phyloP scores from a whole-genome alignment of 2,797 vertebrate species.

The Saxicola maurus region DNA sequence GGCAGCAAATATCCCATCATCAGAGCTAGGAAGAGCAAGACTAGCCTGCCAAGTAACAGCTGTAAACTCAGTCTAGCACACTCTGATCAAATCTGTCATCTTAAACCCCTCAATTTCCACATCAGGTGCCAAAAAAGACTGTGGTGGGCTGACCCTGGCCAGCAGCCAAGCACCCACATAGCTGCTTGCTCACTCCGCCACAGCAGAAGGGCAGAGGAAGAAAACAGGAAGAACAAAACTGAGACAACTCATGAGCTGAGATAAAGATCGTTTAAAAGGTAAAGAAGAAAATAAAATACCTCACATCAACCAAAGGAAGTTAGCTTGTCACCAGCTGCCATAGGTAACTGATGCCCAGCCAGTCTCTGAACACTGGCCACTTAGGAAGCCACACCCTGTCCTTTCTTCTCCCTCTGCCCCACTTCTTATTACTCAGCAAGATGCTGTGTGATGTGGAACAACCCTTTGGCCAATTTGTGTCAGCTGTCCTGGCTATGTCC shows the following conservation, averaged over 20 bases:
- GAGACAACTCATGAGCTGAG: background rate
- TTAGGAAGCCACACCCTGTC: background rate
- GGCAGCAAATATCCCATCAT: background rate
- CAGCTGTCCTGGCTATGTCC: background rate
- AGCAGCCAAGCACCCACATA: background rate
- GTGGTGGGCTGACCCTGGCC: background rate
- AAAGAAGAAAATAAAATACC: background rate
- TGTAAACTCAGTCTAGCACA: background rate
- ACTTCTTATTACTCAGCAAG: background rate
- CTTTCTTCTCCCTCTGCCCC: background rate
- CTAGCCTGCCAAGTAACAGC: background rate
- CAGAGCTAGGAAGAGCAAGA: background rate
- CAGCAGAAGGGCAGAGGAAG: background rate
- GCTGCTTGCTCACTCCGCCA: background rate
- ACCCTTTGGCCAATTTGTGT: background rate
- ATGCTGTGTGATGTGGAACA: background rate
- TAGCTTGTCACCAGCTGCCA: background rate
- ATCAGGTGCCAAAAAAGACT: background rate
- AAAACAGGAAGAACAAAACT: background rate
- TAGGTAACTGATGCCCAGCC: background rate
- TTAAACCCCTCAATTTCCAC: background rate
- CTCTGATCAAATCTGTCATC: background rate
- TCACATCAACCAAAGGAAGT: background rate
- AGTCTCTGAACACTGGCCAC: background rate
- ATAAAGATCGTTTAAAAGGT: background rate